Evolutionary conservation across 2,888 invertebrate species (phyloP).

Genomic region (Orgyia antiqua): DNA sequence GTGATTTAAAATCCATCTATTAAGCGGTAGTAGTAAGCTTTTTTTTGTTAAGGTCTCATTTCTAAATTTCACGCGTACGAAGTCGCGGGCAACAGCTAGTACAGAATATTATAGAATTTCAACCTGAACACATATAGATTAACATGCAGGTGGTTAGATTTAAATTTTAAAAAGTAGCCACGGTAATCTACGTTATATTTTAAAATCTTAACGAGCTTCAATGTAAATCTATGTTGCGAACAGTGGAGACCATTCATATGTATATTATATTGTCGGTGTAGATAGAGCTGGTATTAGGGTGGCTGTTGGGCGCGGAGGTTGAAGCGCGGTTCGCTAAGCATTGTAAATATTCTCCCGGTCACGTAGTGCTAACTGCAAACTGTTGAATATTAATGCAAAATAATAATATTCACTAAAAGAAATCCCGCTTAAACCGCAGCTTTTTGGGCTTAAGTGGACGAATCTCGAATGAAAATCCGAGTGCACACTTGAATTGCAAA

Average conservation of each 20-base stretch:
- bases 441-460: slow-evolving; percentile 36
- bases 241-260: slow-evolving; percentile 38
- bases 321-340: slow-evolving; percentile 63
- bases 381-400: slow-evolving; percentile 72
- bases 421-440: slow-evolving; percentile 42
- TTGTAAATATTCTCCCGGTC: slow-evolving; percentile 68
- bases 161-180: neutral
- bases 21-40: too few relatives aligned
- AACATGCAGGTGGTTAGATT: too few relatives aligned
- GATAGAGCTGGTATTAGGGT: slow-evolving; percentile 25
- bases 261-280: slow-evolving; percentile 36
- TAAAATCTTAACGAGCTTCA: too few relatives aligned
- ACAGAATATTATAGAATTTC: too few relatives aligned
- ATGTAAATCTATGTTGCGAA: slow-evolving; percentile 16
- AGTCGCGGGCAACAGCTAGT: too few relatives aligned
- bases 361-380: slow-evolving; percentile 64
- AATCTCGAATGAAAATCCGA: slow-evolving; percentile 25
- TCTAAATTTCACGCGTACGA: too few relatives aligned
- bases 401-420: slow-evolving; percentile 54
- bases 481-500: slow-evolving; percentile 3
- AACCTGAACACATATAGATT: too few relatives aligned
- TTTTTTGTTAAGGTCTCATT: too few relatives aligned
- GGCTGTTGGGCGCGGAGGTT: slow-evolving; percentile 33
- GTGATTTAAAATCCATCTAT: too few relatives aligned
- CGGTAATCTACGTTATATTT: neutral